Evolutionary conservation across 2,888 invertebrate species (phyloP).

Genomic region (Dynastes hyllus): DNA sequence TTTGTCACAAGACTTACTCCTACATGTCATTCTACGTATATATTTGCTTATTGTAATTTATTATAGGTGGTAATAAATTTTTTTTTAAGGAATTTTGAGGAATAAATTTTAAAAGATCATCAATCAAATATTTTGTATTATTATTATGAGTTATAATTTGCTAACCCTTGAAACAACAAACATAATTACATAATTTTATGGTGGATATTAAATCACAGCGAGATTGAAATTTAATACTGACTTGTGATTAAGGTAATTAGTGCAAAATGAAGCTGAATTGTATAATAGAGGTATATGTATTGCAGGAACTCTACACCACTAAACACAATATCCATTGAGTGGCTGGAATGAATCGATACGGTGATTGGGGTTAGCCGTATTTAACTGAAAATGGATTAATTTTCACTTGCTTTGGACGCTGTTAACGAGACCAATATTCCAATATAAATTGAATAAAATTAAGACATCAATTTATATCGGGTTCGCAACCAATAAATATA

Average conservation of each 20-base stretch:
- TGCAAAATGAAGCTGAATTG: not conserved
- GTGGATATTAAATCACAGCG: not conserved
- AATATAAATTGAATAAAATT: not conserved
- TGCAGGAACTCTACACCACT: not conserved
- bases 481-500: too few relatives aligned
- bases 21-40: too few relatives aligned
- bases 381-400: slow-evolving; percentile 7
- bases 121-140: too few relatives aligned
- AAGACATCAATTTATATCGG: too few relatives aligned
- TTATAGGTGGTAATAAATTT: too few relatives aligned
- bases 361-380: not conserved
- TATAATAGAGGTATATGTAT: not conserved
- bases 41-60: too few relatives aligned
- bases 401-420: not conserved
- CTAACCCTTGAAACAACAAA: too few relatives aligned
- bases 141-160: not conserved
- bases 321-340: slow-evolving; percentile 3
- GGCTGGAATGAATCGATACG: not conserved
- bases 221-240: not conserved
- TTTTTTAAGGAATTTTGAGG: too few relatives aligned
- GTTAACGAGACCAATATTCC: not conserved
- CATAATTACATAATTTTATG: too few relatives aligned
- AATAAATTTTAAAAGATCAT: too few relatives aligned
- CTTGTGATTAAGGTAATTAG: slow-evolving; percentile 1
- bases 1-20: too few relatives aligned